These are phyloP conservation scores for Pseudomyrmex flavicornis DNA, from an alignment of 1,140 invertebrate species.

Conservation along the genomic window DNA sequence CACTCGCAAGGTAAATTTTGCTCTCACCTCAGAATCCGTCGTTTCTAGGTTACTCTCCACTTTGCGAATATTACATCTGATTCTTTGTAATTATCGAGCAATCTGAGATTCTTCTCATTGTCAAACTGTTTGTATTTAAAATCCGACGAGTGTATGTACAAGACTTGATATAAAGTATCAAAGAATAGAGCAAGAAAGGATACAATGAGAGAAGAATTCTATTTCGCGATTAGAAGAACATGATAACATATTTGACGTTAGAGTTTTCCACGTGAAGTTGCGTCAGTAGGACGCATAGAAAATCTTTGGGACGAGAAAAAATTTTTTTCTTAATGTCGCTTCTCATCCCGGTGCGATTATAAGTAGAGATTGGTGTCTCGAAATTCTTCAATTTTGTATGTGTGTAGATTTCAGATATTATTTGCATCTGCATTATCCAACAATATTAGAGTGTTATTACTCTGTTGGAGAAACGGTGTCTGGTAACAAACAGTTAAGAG, in stretches of 20 bases:
- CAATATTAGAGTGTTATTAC: slow-evolving; percentile 79
- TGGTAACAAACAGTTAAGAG: slow-evolving; percentile 58
- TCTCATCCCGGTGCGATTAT: too few species aligned
- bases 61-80: neutral
- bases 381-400: neutral
- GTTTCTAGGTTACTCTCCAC: slow-evolving; percentile 54
- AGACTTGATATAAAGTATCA: too few species aligned
- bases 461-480: slow-evolving; percentile 73
- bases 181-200: neutral
- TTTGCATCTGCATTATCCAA: slow-evolving; percentile 76
- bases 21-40: neutral
- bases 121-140: neutral
- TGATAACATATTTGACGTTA: neutral
- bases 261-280: neutral
- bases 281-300: neutral
- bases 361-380: neutral
- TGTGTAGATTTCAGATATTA: slow-evolving; percentile 79
- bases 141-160: neutral
- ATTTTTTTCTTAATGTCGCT: neutral
- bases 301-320: neutral
- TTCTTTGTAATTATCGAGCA: neutral
- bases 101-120: neutral
- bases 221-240: too few species aligned
- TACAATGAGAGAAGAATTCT: neutral
- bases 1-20: slow-evolving; percentile 78